Evolutionary conservation across 2,113 vertebrate species (phyloP), one percentile per base, ranked within the genome.

Genomic region (Podocnemis expansa): DNA sequence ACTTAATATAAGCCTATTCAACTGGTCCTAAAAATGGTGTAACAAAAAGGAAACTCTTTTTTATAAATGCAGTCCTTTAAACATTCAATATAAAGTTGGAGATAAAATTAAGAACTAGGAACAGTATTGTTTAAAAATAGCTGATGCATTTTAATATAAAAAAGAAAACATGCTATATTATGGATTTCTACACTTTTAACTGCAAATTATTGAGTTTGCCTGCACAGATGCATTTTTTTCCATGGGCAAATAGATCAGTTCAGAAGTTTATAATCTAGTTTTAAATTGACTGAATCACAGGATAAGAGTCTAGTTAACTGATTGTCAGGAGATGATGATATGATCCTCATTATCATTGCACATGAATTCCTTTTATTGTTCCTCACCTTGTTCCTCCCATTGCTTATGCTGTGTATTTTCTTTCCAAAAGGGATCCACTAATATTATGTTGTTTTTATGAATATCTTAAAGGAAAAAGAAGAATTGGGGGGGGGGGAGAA

Each of bases 381-480:
- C 47, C 47, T 88, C 58, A 70, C 41, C 19, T 67, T 89, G 41
- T 58, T 82, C 38, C 55, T 79, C n/a, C 73, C 70, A 17, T 10
- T 52, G 8, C 31, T 9, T 82, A 3, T 55, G 79, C 87, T 87
- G 27, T 84, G 17, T 55, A 10, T 54, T 91, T 88, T 87, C 54
- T 80, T 80, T 90, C 51, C 25, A 56, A 70, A 78, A 87, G 60
- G 10, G 55, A 29, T 81, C 85, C 86, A 6, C 58, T 43, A 38
- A 56, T 29, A 27, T 22, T 52, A 76, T 0, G 4, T 45, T 87
- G 34, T 45, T 96, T 95, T 93, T 88, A 51, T 87, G 94, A 97
- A 97, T 90, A 93, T 60, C 10, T 47, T 47, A 89, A 93, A 96
- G 96, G 58, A 87, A 56, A 43, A 70, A 63, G 52, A 47, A 94